These are phyloP conservation scores for Dascillus cervinus DNA, from an alignment of 2,888 invertebrate genomes.

Conservation along the genomic window DNA sequence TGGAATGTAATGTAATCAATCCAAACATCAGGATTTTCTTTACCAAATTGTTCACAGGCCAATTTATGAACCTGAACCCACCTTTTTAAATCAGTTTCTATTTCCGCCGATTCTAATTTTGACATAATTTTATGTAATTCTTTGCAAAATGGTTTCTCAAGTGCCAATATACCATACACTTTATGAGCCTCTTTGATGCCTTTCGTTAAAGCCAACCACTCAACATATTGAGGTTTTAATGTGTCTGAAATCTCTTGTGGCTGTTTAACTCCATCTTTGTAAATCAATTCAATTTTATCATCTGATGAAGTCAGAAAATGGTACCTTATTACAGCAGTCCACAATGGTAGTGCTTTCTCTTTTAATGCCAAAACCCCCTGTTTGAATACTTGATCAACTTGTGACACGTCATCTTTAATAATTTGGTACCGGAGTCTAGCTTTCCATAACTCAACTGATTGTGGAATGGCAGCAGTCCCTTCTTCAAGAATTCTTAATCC, in stretches of 20 bases:
- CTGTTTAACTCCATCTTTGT: conserved; percentile 43
- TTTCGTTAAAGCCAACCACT: conserved; percentile 43
- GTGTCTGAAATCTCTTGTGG: conserved; percentile 45
- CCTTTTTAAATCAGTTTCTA: conserved; percentile 44
- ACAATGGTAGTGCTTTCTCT: conserved; percentile 41
- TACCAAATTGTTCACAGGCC: conserved; percentile 59
- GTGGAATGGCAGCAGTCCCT: conserved; percentile 42
- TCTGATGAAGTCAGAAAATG: conserved; percentile 34
- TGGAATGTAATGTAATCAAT: conserved; percentile 66
- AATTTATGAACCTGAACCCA: conserved; percentile 56
- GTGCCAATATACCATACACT: conserved; percentile 51
- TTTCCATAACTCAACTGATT: conserved; percentile 47
- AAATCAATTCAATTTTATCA: conserved; percentile 39
- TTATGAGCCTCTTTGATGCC: conserved; percentile 54
- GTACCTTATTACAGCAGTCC: conserved; percentile 39
- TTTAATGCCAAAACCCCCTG: conserved; percentile 36
- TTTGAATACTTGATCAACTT: conserved; percentile 28
- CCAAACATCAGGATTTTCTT: conserved; percentile 60
- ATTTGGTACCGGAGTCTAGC: conserved; percentile 44
- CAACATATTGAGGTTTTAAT: conserved; percentile 54
- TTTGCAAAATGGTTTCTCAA: conserved; percentile 28
- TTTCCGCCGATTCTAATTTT: conserved; percentile 45
- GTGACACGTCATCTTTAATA: conserved; percentile 38
- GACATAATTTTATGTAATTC: conserved; percentile 38
- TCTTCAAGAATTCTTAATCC: conserved; percentile 22